A percentile compares a stretch with the other conserved stretches of the same genome.
Conservation (phyloP, 2,888 invertebrate species). For the Hybos culiciformis region DNA sequence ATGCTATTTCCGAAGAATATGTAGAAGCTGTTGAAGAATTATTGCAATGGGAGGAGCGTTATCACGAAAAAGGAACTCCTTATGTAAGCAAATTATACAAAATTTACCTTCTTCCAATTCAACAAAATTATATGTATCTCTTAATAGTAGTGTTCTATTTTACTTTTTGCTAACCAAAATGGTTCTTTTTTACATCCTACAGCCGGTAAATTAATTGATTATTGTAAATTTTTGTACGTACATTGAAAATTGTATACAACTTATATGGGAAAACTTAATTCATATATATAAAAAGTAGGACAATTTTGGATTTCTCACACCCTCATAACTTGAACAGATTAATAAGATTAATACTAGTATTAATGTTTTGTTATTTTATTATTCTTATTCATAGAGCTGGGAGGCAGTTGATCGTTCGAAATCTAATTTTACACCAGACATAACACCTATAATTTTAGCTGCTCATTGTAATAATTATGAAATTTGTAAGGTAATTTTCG, state of each 20-base stretch:
- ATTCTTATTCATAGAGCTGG: conserved; percentile 59
- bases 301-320: neutral
- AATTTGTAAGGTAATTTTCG: conserved; percentile 56
- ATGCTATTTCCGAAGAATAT: conserved; percentile 96
- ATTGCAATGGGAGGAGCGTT: conserved; percentile 76
- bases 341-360: neutral
- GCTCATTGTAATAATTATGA: conserved; percentile 96
- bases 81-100: conserved; percentile 47
- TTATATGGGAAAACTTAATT: too few relatives aligned
- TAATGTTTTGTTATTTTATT: neutral
- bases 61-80: conserved; percentile 59
- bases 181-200: neutral
- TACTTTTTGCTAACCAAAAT: too few relatives aligned
- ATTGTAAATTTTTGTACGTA: too few relatives aligned
- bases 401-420: conserved; percentile 65
- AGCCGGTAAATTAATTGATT: neutral
- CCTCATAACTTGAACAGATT: neutral
- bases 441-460: conserved; percentile 88
- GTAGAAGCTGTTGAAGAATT: conserved; percentile 94
- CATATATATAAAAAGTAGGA: neutral
- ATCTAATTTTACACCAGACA: conserved; percentile 84
- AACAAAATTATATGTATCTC: too few relatives aligned
- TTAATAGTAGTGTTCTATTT: too few relatives aligned
- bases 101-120: too few relatives aligned
- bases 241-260: too few relatives aligned